Evolutionary conservation across 2,113 vertebrate species (phyloP).

Genomic region (Nansenia antarctica): DNA sequence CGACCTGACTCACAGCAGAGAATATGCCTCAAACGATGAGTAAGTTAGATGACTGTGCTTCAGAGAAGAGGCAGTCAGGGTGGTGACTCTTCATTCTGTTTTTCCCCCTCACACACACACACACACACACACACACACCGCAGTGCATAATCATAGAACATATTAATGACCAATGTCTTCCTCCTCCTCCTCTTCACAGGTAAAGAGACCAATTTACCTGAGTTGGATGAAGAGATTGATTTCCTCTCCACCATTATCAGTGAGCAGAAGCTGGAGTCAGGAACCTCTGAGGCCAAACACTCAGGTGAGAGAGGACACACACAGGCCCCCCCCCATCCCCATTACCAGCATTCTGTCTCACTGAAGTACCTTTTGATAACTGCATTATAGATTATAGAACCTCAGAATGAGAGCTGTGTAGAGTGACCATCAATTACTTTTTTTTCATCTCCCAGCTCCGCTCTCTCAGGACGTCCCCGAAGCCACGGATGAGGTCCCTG

Average conservation of each 20-base stretch:
- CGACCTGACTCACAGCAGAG: not conserved
- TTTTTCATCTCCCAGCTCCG: constrained; percentile 24
- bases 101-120: no score
- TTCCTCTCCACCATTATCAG: constrained; percentile 81
- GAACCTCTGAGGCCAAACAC: constrained; percentile 26
- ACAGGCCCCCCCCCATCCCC: not conserved
- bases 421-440: not conserved
- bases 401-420: no score
- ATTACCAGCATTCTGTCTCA: no score
- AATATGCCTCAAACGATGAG: no score
- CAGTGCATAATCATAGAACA: not conserved
- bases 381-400: no score
- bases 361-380: no score
- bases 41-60: no score
- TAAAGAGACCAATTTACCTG: constrained; percentile 55
- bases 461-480: constrained; percentile 18
- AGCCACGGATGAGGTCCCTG: constrained; percentile 21
- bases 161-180: not conserved
- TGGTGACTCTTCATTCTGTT: not conserved
- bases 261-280: constrained; percentile 62
- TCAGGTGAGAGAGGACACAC: constrained; percentile 49
- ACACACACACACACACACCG: no score
- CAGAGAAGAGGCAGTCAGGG: no score
- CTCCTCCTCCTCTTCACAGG: constrained; percentile 38
- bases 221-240: constrained; percentile 87